These are phyloP conservation scores for Cecropterus lyciades DNA, from an alignment of 1,140 invertebrate genomes.

Conservation along the genomic window DNA sequence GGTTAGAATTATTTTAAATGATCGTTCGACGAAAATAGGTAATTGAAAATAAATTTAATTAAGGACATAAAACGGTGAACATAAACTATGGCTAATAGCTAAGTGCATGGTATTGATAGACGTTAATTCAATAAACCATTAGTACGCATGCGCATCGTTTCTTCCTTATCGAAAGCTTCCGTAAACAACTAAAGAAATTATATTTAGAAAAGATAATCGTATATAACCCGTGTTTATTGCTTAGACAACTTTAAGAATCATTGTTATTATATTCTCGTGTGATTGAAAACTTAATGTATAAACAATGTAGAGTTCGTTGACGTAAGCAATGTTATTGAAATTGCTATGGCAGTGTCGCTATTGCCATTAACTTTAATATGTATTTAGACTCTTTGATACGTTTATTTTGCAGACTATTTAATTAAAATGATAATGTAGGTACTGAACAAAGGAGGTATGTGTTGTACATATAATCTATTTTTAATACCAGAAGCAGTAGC, in stretches of 20 bases:
- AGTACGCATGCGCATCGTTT: conserved; percentile 3
- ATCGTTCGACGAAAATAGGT: conserved; percentile 2
- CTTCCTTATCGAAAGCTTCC: conserved; percentile 28
- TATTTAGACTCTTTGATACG: too few species aligned
- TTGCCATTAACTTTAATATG: not conserved
- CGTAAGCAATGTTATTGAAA: conserved; percentile 12
- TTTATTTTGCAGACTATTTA: too few species aligned
- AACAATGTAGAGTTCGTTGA: not conserved
- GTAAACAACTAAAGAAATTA: conserved; percentile 24
- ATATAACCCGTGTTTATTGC: conserved; percentile 10
- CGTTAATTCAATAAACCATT: conserved; percentile 14
- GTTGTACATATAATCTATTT: conserved; percentile 8
- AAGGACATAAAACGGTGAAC: conserved; percentile 10
- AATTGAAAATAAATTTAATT: conserved; percentile 13
- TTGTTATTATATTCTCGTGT: conserved; percentile 8
- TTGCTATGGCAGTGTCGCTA: conserved; percentile 1
- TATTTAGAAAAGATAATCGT: conserved; percentile 23
- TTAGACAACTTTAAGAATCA: not conserved
- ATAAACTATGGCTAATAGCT: conserved; percentile 24
- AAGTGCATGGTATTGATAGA: conserved; percentile 29
- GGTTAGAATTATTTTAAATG: not conserved
- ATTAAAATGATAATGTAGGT: too few species aligned
- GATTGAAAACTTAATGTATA: conserved; percentile 9
- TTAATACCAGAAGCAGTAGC: conserved; percentile 14
- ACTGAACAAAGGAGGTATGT: too few species aligned